Conservation (phyloP, 2,888 invertebrate species). For the Orthosia incerta region DNA sequence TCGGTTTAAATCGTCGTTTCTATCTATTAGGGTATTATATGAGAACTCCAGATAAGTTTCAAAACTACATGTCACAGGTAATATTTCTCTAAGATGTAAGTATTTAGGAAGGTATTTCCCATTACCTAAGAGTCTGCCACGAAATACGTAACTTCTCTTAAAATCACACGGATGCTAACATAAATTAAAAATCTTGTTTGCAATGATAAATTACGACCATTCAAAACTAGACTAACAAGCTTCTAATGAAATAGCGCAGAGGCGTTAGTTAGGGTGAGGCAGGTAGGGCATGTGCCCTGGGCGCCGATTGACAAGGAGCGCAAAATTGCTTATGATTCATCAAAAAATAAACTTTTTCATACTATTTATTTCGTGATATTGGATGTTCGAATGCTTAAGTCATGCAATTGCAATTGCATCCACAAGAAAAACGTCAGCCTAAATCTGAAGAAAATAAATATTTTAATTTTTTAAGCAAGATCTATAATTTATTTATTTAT, state of each 20-base stretch:
- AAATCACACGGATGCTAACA: slow-evolving; percentile 6
- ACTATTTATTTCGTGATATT: no score
- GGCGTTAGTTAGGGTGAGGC: no score
- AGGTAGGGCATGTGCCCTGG: no score
- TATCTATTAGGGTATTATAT: neutral
- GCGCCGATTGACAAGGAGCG: no score
- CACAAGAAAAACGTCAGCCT: no score
- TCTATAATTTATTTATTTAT: no score
- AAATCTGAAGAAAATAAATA: no score
- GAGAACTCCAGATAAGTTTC: neutral
- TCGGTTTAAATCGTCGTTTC: neutral
- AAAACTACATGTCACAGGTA: neutral
- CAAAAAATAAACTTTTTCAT: no score
- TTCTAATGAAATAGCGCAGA: slow-evolving; percentile 6
- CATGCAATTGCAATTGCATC: no score
- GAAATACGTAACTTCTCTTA: neutral
- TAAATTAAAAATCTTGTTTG: slow-evolving; percentile 10
- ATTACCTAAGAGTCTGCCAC: neutral
- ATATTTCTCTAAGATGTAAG: neutral
- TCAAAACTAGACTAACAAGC: slow-evolving; percentile 15
- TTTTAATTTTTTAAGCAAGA: no score
- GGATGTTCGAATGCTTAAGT: no score
- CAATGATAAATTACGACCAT: slow-evolving; percentile 17
- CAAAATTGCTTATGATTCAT: no score
- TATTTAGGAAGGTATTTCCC: neutral